These are phyloP conservation scores for Dendroctonus valens DNA, from an alignment of 1,140 invertebrate species.

Conservation along the genomic window DNA sequence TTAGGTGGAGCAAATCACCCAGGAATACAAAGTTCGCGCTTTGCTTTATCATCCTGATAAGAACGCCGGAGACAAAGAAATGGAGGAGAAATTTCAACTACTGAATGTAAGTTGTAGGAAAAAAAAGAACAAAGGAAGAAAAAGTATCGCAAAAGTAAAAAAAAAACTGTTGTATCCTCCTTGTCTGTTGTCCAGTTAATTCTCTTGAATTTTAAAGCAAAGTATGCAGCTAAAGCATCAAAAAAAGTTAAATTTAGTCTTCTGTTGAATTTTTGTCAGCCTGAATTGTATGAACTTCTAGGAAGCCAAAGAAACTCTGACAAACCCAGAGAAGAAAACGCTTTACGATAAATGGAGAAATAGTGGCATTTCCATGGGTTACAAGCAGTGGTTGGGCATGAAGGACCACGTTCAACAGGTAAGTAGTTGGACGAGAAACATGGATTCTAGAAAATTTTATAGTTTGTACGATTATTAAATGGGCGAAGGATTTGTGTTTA, in stretches of 20 bases:
- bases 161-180: too few relatives aligned
- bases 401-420: constrained; percentile 86
- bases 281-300: constrained; percentile 48
- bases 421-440: constrained; percentile 40
- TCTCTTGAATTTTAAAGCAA: too few relatives aligned
- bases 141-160: too few relatives aligned
- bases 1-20: constrained; percentile 86
- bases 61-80: constrained; percentile 80
- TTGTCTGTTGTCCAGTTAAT: too few relatives aligned
- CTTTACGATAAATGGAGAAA: constrained; percentile 91
- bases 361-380: constrained; percentile 85
- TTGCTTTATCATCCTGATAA: constrained; percentile 93
- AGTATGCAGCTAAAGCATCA: too few relatives aligned
- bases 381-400: constrained; percentile 87
- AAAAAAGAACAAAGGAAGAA: too few relatives aligned
- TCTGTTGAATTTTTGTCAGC: too few relatives aligned
- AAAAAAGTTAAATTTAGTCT: too few relatives aligned
- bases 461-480: too few relatives aligned
- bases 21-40: constrained; percentile 85
- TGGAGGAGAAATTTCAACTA: constrained; percentile 79
- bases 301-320: constrained; percentile 88
- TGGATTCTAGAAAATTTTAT: too few relatives aligned
- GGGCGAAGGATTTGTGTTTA: too few relatives aligned
- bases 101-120: constrained; percentile 65
- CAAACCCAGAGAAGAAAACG: constrained; percentile 77